Base-by-base conservation (phyloP, 2,113 vertebrate species). In the Agapornis roseicollis region DNA sequence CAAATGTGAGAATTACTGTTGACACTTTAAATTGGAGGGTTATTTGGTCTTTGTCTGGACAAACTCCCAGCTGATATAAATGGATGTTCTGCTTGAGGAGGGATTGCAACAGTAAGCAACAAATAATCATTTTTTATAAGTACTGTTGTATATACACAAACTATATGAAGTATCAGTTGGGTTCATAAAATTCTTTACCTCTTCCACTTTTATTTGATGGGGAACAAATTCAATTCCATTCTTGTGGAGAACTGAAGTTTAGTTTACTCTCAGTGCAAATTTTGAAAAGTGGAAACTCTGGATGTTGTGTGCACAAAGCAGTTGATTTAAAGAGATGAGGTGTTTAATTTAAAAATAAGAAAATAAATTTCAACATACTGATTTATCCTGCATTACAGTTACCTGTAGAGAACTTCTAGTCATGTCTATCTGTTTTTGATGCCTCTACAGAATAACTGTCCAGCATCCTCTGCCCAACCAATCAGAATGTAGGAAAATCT, bases 401-500 rank as follows among this genome's bases (percentile, higher is more conserved):
- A 96, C 97, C 98, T 98, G 98, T 98, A 98, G 98, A 98, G 98
- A 98, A 97, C 93, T 96, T 98, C 93, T 98, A 97, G 98, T 98
- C 96, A 98, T 98, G 98, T 98, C 96, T 98, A 98, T 98, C 98
- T 98, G 98, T 98, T 98, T 98, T 98, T 98, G 98, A 98, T 98
- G 91, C 98, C 98, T 98, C 98, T 98, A 98, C 98, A 98, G 98
- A 98, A 98, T 98, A 98, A 98, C 98, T 98, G 98, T 98, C 97
- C 98, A 98, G 98, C 98, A 98, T 98, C 98, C 98, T 98, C 98
- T 98, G 98, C 98, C 98, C 98, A 98, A 98, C 98, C 98, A 98
- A 97, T 98, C 98, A 98, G 98, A 98, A 98, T 98, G 98, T 98
- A 98, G 98, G 98, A 98, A 98, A 98, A 98, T 98, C 98, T 98